A percentile compares a stretch with the other conserved stretches of the same genome.
Conservation (phyloP, 2,888 invertebrate genomes). For the Synanthedon tipuliformis region DNA sequence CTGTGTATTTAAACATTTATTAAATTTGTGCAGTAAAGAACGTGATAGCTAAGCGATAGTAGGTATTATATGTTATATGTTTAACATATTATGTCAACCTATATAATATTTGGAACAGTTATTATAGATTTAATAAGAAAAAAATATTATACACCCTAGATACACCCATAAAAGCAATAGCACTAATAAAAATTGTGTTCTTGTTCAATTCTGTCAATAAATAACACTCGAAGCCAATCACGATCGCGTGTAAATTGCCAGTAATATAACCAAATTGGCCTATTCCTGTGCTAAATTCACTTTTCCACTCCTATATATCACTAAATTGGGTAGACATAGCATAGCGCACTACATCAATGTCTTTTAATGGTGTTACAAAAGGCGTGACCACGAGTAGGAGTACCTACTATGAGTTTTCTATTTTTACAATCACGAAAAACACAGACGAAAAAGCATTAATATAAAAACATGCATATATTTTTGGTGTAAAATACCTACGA, state of each 20-base stretch:
- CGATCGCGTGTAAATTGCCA: conserved; percentile 29
- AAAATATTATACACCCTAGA: neutral
- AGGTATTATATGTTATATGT: too few relatives aligned
- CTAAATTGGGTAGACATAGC: neutral
- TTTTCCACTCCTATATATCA: conserved; percentile 13
- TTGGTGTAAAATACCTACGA: too few relatives aligned
- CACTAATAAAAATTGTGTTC: neutral
- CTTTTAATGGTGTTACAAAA: neutral
- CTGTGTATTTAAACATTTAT: too few relatives aligned
- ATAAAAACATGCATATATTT: too few relatives aligned
- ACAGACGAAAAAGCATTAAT: neutral
- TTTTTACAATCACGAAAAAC: neutral
- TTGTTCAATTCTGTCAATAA: conserved; percentile 11
- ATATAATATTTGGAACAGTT: too few relatives aligned
- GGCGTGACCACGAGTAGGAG: neutral
- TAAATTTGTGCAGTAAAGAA: too few relatives aligned
- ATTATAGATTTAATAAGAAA: too few relatives aligned
- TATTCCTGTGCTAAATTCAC: conserved; percentile 22
- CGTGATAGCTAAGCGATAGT: too few relatives aligned
- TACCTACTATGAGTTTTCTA: neutral
- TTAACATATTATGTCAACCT: too few relatives aligned
- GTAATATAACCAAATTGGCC: conserved; percentile 20
- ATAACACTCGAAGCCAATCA: conserved; percentile 11
- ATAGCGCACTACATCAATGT: too few relatives aligned
- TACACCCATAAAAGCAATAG: neutral